Evolutionary conservation across 2,113 vertebrate species (phyloP), one percentile per base, ranked within the genome.

Genomic region (Rhynchomys soricoides): DNA sequence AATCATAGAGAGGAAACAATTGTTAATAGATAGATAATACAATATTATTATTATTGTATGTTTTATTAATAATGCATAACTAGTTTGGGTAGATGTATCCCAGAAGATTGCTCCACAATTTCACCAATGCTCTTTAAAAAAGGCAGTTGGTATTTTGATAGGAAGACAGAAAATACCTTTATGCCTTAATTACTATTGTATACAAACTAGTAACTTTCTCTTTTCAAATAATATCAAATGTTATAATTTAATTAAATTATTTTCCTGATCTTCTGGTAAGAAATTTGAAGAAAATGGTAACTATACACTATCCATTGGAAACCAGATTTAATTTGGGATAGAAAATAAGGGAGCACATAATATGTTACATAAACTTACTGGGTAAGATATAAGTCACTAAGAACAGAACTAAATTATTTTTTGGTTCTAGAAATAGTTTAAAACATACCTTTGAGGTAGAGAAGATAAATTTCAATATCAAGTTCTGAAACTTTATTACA

Each of bases 401-500:
- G 6, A 37, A 70, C 3, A 89, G 66, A 50, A 31, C 66, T 89
- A 62, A 52, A 24, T 64, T 75, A 43, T 71, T n/a, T 74, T n/a
- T 90, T 95, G 64, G 26, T 93, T 95, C 4, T 19, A 52, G 43
- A 57, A 75, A 91, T 88, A 94, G 45, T 94, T 86, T 79, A 66
- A 87, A 87, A 70, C 19, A 79, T 86, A 45, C 43, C 71, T 90
- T 92, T 86, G 57, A 95, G 55, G 50, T n/a, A 85, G 34, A 96
- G 70, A 43, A 92, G 90, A 96, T 92, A 96, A 83, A 94, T 96
- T 94, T 96, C 19, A 94, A 52, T 95, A 94, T 93, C 86, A 92
- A 95, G 64, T 66, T 94, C 81, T 89, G 59, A 96, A 66, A 86
- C 15, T 55, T 45, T 52, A 90, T 81, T 96, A 90, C 0, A 81